These are phyloP conservation scores for Ditylenchus weischeri DNA, from an alignment of 2,888 invertebrate species.

Conservation along the genomic window DNA sequence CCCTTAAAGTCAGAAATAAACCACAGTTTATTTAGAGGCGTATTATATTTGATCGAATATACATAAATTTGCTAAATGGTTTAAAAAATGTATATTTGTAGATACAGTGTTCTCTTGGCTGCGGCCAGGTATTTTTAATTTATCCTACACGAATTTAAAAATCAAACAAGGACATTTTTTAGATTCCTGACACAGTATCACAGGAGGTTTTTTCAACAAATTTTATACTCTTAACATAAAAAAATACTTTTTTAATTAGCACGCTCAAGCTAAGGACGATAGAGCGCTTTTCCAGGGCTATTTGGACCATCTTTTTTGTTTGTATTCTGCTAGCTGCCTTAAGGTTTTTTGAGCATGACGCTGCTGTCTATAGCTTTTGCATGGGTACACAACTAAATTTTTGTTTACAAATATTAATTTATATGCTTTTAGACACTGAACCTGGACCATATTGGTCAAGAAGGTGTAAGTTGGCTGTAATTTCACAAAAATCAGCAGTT, in stretches of 20 bases:
- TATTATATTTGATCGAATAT: too few species aligned
- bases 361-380: conserved; percentile 55
- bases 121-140: conserved; percentile 44
- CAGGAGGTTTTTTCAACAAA: conserved; percentile 27
- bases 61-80: too few species aligned
- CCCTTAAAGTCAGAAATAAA: too few species aligned
- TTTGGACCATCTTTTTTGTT: conserved; percentile 55
- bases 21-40: too few species aligned
- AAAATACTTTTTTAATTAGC: conserved; percentile 15
- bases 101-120: conserved; percentile 46
- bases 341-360: conserved; percentile 56
- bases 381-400: conserved; percentile 38
- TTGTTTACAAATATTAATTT: neutral
- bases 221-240: too few species aligned
- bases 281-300: conserved; percentile 55
- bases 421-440: conserved; percentile 48
- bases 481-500: neutral
- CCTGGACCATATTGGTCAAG: conserved; percentile 55
- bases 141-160: conserved; percentile 3
- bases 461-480: conserved; percentile 44
- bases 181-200: conserved; percentile 57
- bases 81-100: too few species aligned
- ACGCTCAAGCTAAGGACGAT: conserved; percentile 55
- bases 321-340: conserved; percentile 51
- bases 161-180: neutral